Evolutionary conservation across 1,140 invertebrate genomes (phyloP), one percentile per base, ranked within the genome.

Genomic region (Atta texana): DNA sequence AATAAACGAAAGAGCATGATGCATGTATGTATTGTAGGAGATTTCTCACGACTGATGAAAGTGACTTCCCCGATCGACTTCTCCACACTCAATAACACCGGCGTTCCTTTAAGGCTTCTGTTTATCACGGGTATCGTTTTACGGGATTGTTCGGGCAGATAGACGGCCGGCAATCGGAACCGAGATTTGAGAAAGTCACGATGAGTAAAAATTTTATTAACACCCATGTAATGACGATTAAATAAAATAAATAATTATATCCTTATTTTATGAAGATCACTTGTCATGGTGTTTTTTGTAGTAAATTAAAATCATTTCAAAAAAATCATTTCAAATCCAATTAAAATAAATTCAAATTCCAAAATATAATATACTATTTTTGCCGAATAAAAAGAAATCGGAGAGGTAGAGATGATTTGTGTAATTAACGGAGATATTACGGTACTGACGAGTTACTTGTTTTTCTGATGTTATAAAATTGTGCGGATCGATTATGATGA

Each of bases 41-140:
- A 84, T 84, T 84, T 84, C 69, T 74, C 69, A 84, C 28, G 55
- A 31, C 39, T 61, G 80, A 74, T 75, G 80, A 75, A 59, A 74
- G 68, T 34, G 68, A 84, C 80, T 84, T 84, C 80, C 78, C 44
- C 80, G 12, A 75, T 49, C 80, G 55, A 75, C 69, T 55, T 61
- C 39, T 69, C 39, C 77, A n/a, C 34, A 55, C 63, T 55, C 80
- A 69, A 84, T 84, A 72, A 51, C 78, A n/a, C 55, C 24, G 24
- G 57, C 28, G 55, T 75, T 61, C 16, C 80, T 84, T 49, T 84
- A 84, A 84, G 80, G 80, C 80, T 84, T 84, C 80, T 75, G 69
- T 84, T 84, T 84, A 84, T 84, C 80, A 61, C 69, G 69, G 55
- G 80, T 84, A 63, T 84, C 80, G 55, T 24, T 84, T 84, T 84